These are phyloP conservation scores for Ailurus styani DNA, from an alignment of 2,113 vertebrate species.

Conservation along the genomic window DNA sequence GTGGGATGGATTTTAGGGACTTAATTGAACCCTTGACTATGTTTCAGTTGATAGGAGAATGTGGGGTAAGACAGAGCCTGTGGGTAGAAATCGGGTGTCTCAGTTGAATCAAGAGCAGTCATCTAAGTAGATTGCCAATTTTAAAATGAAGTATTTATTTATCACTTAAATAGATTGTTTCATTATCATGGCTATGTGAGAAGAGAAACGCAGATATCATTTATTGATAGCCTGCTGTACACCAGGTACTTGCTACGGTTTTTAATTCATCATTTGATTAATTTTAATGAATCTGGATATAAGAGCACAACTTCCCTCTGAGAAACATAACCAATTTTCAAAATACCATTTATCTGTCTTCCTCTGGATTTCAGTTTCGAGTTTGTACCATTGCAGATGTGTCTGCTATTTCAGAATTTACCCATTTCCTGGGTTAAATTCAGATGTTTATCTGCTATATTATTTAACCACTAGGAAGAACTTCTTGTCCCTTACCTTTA, in stretches of 20 bases:
- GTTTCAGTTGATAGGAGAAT: neutral
- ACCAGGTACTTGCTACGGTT: neutral
- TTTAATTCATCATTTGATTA: neutral
- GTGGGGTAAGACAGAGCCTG: neutral
- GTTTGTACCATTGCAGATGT: neutral
- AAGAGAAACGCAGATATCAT: neutral
- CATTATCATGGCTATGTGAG: neutral
- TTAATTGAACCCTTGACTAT: neutral
- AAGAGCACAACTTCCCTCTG: neutral
- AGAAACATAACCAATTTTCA: neutral
- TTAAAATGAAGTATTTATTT: neutral
- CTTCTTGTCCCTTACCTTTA: neutral
- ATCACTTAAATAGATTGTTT: neutral
- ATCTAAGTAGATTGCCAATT: neutral
- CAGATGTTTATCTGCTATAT: neutral
- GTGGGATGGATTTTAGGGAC: neutral
- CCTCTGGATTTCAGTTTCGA: neutral
- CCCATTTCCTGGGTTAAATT: neutral
- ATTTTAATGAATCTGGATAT: neutral
- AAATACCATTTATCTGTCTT: neutral
- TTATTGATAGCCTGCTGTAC: neutral
- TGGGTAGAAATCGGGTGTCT: neutral
- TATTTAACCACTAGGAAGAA: neutral
- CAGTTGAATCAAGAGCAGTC: neutral
- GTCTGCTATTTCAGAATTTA: neutral